Conservation (phyloP, 2,888 invertebrate genomes). For the Hedychridium roseum region DNA sequence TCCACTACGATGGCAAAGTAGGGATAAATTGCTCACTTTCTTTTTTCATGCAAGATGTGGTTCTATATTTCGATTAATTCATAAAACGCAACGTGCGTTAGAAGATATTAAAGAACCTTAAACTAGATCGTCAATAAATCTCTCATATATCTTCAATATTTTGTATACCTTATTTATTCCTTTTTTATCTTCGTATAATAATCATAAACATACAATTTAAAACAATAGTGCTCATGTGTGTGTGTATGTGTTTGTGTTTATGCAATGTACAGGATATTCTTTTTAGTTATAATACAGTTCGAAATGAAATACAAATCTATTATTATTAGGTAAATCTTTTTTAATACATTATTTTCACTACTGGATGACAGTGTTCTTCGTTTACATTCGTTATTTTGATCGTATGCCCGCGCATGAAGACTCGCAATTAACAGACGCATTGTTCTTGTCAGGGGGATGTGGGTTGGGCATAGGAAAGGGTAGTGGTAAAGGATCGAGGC, state of each 20-base stretch:
- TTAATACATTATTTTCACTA: conserved; percentile 61
- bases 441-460: conserved; percentile 4
- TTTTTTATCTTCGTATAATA: conserved; percentile 60
- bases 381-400: conserved; percentile 34
- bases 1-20: conserved; percentile 30
- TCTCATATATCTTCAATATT: conserved; percentile 57
- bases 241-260: too few species aligned
- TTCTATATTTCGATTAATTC: conserved; percentile 31
- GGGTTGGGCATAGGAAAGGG: too few species aligned
- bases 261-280: conserved; percentile 64
- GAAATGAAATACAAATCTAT: conserved; percentile 62
- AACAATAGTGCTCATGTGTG: conserved; percentile 62
- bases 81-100: conserved; percentile 33
- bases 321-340: conserved; percentile 54
- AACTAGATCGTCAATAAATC: conserved; percentile 46
- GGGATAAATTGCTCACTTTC: conserved; percentile 21
- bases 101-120: conserved; percentile 41
- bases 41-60: conserved; percentile 37
- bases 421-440: conserved; percentile 6
- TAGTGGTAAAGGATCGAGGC: too few species aligned
- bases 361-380: conserved; percentile 44
- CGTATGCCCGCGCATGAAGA: conserved; percentile 31
- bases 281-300: conserved; percentile 62
- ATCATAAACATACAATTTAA: conserved; percentile 62
- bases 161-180: conserved; percentile 61